Percentiles rank a stretch among this genome's conserved stretches.
These are phyloP conservation scores for Apeira syringaria DNA, from an alignment of 2,888 invertebrate species.

Conservation along the genomic window DNA sequence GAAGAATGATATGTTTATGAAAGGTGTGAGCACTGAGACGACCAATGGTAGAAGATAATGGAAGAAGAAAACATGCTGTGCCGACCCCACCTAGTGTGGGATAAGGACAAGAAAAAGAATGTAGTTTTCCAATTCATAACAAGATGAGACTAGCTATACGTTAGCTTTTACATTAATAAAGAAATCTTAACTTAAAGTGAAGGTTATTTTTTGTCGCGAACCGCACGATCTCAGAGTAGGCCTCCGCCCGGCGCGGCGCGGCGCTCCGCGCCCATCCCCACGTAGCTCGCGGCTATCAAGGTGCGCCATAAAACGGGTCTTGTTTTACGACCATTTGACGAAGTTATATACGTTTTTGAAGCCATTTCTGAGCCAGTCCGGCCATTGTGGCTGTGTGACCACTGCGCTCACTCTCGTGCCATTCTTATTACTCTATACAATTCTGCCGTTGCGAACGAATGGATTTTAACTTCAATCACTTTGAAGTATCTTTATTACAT, in stretches of 20 bases:
- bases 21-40: too few relatives aligned
- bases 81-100: too few relatives aligned
- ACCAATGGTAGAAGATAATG: too few relatives aligned
- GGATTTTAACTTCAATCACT: slow-evolving; percentile 46
- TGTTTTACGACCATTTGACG: slow-evolving; percentile 81
- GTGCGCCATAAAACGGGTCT: slow-evolving; percentile 78
- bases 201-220: slow-evolving; percentile 32
- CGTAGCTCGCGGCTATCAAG: slow-evolving; percentile 74
- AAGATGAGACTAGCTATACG: slow-evolving; percentile 8
- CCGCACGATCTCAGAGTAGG: slow-evolving; percentile 39
- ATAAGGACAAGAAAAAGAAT: background rate
- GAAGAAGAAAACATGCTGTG: too few relatives aligned
- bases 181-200: slow-evolving; percentile 15
- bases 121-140: slow-evolving; percentile 9
- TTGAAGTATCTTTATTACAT: slow-evolving; percentile 36
- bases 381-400: slow-evolving; percentile 72
- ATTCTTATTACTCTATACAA: slow-evolving; percentile 60
- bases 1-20: too few relatives aligned
- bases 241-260: slow-evolving; percentile 52
- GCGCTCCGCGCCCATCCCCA: slow-evolving; percentile 67
- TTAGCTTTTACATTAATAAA: slow-evolving; percentile 17
- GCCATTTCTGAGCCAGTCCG: slow-evolving; percentile 67
- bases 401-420: slow-evolving; percentile 50
- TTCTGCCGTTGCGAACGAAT: slow-evolving; percentile 46
- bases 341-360: slow-evolving; percentile 78